Evolutionary conservation across 2,113 vertebrate genomes (phyloP), one percentile per base, ranked within the genome.

Genomic region (Columbina picui): DNA sequence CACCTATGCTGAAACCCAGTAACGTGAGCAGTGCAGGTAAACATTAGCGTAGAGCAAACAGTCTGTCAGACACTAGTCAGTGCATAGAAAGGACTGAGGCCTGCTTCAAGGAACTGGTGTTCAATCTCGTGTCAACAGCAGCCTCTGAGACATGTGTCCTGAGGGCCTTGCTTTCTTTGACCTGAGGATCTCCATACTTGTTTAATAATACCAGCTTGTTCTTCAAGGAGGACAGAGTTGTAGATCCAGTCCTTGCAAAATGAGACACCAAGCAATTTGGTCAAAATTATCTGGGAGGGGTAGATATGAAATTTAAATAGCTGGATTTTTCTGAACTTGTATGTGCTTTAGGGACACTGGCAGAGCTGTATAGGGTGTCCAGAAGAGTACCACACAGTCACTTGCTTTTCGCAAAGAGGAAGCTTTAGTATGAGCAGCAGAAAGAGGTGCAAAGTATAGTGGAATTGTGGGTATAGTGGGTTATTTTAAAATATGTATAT

Each of bases 1-100:
- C 98, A 27, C 97, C 98, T 1, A 57, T 98, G 85, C 97, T 97
- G 93, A 98, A 97, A 84, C 97, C 97, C 89, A 98, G 84, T 94
- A 97, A 98, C 20, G 88, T 92, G 7, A 98, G 98, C 98, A 98
- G 21, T 50, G 87, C 98, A 97, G 98, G 98, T 98, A 96, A 98
- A 39, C 30, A 4, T 39, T 16, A 73, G 60, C 50, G 3, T 9
- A 39, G 39, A 67, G 43, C 53, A 45, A 71, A 4, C 10, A 10
- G 15, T 34, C 21, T 34, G 23, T n/a, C 13, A 30, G 57, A 32
- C 30, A 4, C 7, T 25, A 27, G 23, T 22, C 38, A 36, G 19
- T n/a, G 30, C n/a, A 6, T 12, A 36, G 60, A 47, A 70, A 78
- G 32, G 21, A 7, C 32, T 22, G 55, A 59, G 26, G 15, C 32